Percentiles rank a stretch among this genome's conserved stretches.
Conservation (phyloP, 2,888 invertebrate species). For the Cosmorhoe ocellata region DNA sequence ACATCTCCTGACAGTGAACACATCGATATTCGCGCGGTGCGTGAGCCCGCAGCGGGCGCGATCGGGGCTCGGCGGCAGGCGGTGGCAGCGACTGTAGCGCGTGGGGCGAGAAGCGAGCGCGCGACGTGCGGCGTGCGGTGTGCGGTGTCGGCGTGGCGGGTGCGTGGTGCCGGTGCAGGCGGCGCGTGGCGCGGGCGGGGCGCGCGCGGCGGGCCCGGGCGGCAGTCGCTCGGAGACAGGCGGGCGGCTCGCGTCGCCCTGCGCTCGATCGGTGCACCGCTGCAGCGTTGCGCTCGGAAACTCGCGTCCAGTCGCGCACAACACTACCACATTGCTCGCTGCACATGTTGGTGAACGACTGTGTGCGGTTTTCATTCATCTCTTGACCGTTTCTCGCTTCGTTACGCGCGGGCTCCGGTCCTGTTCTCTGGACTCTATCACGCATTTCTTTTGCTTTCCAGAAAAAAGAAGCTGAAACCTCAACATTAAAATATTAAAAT, state of each 20-base stretch:
- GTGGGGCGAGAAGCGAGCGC: conserved; percentile 53
- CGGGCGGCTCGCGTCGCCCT: conserved; percentile 73
- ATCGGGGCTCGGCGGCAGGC: conserved; percentile 40
- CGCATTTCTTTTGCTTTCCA: conserved; percentile 30
- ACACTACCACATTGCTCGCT: conserved; percentile 47
- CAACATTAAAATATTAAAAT: conserved; percentile 13
- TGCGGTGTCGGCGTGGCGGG: conserved; percentile 49
- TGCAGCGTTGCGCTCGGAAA: conserved; percentile 64
- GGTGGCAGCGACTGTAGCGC: conserved; percentile 51
- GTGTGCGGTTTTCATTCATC: conserved; percentile 68
- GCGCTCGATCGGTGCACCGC: conserved; percentile 56
- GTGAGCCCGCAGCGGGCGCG: conserved; percentile 62
- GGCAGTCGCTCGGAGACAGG: conserved; percentile 76
- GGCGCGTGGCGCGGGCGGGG: conserved; percentile 57
- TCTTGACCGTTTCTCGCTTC: conserved; percentile 43
- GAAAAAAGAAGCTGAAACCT: conserved; percentile 18
- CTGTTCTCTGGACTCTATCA: conserved; percentile 33
- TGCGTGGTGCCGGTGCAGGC: conserved; percentile 52
- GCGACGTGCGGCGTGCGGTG: conserved; percentile 56
- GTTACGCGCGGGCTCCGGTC: conserved; percentile 38
- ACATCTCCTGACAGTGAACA: conserved; percentile 61
- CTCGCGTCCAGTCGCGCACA: conserved; percentile 60
- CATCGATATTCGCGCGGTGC: conserved; percentile 77
- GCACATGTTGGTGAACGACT: conserved; percentile 40
- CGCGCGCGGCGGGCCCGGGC: conserved; percentile 71